A percentile compares a stretch with the other conserved stretches of the same genome.
Conservation (phyloP, 2,888 invertebrate species). For the Morpho achilles region DNA sequence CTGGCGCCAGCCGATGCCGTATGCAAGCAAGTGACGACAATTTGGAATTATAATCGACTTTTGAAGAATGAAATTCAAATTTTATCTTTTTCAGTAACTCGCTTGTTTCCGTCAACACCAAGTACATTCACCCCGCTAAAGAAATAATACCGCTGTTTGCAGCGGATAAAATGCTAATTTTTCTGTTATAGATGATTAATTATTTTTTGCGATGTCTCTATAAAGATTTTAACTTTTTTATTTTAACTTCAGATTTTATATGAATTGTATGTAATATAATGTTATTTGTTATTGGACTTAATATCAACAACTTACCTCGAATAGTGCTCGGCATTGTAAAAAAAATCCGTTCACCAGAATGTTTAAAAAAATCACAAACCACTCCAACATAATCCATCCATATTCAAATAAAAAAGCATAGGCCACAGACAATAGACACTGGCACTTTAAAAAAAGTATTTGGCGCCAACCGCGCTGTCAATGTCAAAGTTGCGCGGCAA, state of each 20-base stretch:
- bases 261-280: too few species aligned
- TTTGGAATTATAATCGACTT: conserved; percentile 41
- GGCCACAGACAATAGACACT: conserved; percentile 28
- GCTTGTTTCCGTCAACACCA: conserved; percentile 52
- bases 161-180: conserved; percentile 25
- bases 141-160: conserved; percentile 21
- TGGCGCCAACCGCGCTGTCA: conserved; percentile 57
- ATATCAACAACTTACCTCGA: conserved; percentile 55
- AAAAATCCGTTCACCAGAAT: conserved; percentile 46
- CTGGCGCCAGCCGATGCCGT: conserved; percentile 23
- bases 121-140: conserved; percentile 48
- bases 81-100: conserved; percentile 33
- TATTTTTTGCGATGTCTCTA: conserved; percentile 10
- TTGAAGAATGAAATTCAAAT: conserved; percentile 52
- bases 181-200: conserved; percentile 23
- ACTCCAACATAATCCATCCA: conserved; percentile 31
- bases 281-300: too few species aligned
- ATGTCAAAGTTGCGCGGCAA: conserved; percentile 36
- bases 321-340: conserved; percentile 76
- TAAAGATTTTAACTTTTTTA: conserved; percentile 3
- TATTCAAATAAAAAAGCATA: conserved; percentile 20
- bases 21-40: conserved; percentile 42
- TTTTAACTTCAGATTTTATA: not conserved
- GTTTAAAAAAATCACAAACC: conserved; percentile 31
- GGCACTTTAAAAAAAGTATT: conserved; percentile 22